Conservation (phyloP, 64 coral and sea anemone genomes). For the Acropora tenuis region DNA sequence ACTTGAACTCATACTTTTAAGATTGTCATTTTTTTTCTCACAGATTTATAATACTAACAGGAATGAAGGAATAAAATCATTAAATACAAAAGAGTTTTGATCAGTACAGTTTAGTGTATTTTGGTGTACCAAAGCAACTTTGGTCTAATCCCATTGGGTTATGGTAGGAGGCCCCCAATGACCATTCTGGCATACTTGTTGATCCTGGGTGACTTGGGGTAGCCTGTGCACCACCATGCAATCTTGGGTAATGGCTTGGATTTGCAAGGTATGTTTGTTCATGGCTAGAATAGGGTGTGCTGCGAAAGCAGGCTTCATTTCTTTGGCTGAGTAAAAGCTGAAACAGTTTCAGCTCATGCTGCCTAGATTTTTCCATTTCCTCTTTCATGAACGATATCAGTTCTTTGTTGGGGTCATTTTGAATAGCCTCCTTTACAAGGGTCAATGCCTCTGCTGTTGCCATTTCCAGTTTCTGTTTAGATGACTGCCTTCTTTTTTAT, state of each 20-base stretch:
- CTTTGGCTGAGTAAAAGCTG: constrained; percentile 34
- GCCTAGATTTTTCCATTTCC: constrained; percentile 54
- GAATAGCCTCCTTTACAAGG: constrained; percentile 54
- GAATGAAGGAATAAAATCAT: constrained; percentile 20
- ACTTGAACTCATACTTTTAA: constrained; percentile 1
- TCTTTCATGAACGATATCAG: constrained; percentile 78
- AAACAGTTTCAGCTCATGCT: constrained; percentile 64
- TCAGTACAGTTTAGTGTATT: constrained; percentile 21
- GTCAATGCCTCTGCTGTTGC: constrained; percentile 57
- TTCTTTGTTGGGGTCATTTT: constrained; percentile 73
- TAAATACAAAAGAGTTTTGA: neutral
- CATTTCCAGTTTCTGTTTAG: constrained; percentile 35
- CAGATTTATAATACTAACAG: constrained; percentile 17
- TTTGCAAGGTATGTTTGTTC: constrained; percentile 31
- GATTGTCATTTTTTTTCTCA: constrained; percentile 1
- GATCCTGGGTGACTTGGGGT: constrained; percentile 29
- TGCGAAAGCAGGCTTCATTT: constrained; percentile 19
- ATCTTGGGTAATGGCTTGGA: constrained; percentile 13
- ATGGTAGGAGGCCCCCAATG: constrained; percentile 29
- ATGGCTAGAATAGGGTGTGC: constrained; percentile 39
- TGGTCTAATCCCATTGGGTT: constrained; percentile 24
- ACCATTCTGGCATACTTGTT: constrained; percentile 20
- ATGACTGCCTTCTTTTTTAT: constrained; percentile 31
- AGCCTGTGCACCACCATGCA: constrained; percentile 29
- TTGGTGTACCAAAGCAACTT: neutral